A percentile compares a stretch with the other conserved stretches of the same genome.
These are phyloP conservation scores for Acanthurus leucopareius DNA, from an alignment of 2,797 vertebrate genomes.

Conservation along the genomic window DNA sequence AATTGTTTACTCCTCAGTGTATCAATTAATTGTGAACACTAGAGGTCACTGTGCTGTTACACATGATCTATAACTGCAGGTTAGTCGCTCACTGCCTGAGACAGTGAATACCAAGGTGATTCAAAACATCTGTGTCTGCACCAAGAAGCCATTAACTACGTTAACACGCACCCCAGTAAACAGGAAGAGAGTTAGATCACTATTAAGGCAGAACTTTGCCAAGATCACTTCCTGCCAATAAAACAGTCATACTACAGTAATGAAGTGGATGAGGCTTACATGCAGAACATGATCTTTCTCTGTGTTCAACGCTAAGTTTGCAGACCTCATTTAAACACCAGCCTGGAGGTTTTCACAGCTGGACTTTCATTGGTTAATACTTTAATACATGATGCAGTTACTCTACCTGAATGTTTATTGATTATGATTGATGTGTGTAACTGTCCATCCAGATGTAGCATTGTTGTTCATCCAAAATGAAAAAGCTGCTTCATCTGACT, in stretches of 20 bases:
- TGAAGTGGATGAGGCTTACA: background rate
- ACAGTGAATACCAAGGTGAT: slow-evolving; percentile 30
- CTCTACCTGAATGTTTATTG: slow-evolving; percentile 11
- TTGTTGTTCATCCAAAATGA: background rate
- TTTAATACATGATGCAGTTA: slow-evolving; percentile 8
- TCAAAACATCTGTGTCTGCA: slow-evolving; percentile 31
- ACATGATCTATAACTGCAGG: background rate
- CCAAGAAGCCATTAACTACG: slow-evolving; percentile 23
- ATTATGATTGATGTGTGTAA: background rate
- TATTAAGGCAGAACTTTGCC: slow-evolving; percentile 7
- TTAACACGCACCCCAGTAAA: slow-evolving; percentile 30
- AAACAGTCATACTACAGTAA: slow-evolving; percentile 8
- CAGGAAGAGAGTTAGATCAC: slow-evolving; percentile 23
- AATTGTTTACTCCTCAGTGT: too few species aligned
- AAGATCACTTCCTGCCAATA: slow-evolving; percentile 36
- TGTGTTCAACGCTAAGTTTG: slow-evolving; percentile 37
- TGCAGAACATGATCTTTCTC: slow-evolving; percentile 12
- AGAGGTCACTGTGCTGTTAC: slow-evolving; percentile 54
- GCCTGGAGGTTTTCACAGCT: slow-evolving; percentile 23
- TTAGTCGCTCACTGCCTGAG: background rate
- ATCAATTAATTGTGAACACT: slow-evolving; percentile 27
- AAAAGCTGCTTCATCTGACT: background rate
- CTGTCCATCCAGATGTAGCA: too few species aligned
- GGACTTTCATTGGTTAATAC: slow-evolving; percentile 12
- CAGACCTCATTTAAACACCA: slow-evolving; percentile 27